phyloP scores from a whole-genome alignment of 2,888 invertebrate genomes.

The Gisinianus flammeolus region DNA sequence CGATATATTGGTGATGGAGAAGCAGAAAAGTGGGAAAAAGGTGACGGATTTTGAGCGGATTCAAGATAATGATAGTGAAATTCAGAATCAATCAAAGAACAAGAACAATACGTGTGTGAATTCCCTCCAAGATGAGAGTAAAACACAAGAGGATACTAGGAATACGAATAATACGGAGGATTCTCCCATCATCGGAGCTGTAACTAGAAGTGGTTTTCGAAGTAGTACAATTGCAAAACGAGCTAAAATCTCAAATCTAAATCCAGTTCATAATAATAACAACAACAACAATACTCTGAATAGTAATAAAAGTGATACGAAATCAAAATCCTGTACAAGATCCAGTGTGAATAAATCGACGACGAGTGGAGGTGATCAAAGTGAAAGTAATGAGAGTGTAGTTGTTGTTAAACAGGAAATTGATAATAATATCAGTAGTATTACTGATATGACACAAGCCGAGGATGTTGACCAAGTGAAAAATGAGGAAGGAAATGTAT shows the following conservation, averaged over 20 bases:
- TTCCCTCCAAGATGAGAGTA: not conserved
- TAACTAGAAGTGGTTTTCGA: slow-evolving; percentile 24
- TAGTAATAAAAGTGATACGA: slow-evolving; percentile 22
- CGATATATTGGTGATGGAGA: slow-evolving; percentile 43
- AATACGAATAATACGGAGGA: not conserved
- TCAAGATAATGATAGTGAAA: not conserved
- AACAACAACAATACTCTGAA: not conserved
- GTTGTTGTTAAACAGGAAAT: not conserved
- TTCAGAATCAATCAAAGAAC: slow-evolving; percentile 1
- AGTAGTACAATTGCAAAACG: slow-evolving; percentile 37
- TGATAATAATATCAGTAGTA: not conserved
- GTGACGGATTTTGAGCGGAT: not conserved
- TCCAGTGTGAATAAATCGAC: not conserved
- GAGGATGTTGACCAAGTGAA: not conserved
- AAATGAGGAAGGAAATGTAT: not conserved
- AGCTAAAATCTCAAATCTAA: slow-evolving; percentile 1
- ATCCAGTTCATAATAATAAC: no score
- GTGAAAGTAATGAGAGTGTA: not conserved
- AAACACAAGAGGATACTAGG: not conserved
- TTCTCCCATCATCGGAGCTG: not conserved
- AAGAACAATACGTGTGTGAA: not conserved
- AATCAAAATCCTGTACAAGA: no score
- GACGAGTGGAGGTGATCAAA: no score
- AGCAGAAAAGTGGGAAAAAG: slow-evolving; percentile 30
- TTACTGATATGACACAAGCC: not conserved